A percentile compares a stretch with the other conserved stretches of the same genome.
Evolutionary conservation across 2,113 vertebrate species (phyloP).

Genomic region (Chlorodrepanis virens): DNA sequence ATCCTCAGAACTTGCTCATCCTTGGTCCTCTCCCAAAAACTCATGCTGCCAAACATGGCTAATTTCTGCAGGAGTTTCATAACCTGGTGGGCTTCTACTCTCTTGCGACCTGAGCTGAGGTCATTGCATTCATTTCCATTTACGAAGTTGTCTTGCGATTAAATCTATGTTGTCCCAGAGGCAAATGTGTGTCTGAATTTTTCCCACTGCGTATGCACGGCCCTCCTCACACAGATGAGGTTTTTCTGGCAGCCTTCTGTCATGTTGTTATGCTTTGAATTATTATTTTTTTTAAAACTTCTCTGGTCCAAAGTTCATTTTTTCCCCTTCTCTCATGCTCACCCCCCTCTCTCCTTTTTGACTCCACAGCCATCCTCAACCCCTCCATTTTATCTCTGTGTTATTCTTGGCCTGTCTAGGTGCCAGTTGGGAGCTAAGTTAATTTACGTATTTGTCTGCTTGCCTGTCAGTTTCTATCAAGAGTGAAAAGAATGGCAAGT

Average conservation of each 20-base stretch:
- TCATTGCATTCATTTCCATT: conserved; percentile 63
- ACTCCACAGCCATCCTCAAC: not conserved
- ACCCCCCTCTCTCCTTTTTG: not conserved
- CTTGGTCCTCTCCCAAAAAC: conserved; percentile 55
- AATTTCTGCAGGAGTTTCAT: conserved; percentile 60
- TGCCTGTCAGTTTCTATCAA: conserved; percentile 35
- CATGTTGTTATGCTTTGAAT: conserved; percentile 35
- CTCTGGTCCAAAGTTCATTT: conserved; percentile 22
- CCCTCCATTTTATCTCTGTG: conserved; percentile 31
- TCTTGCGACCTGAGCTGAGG: conserved; percentile 64
- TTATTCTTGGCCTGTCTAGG: conserved; percentile 54
- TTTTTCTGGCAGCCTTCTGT: conserved; percentile 33
- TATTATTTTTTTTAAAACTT: not conserved
- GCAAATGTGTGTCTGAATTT: conserved; percentile 43
- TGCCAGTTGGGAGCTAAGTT: conserved; percentile 25
- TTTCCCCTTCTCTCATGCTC: conserved; percentile 3
- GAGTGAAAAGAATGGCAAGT: conserved; percentile 50
- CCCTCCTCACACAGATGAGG: not conserved
- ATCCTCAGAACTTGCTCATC: conserved; percentile 53
- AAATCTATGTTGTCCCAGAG: conserved; percentile 32
- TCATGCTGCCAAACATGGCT: conserved; percentile 40
- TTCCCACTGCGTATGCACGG: not conserved
- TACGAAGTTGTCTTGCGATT: conserved; percentile 29
- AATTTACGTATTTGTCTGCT: conserved; percentile 41
- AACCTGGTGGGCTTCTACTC: conserved; percentile 66